Percentiles rank a stretch among this genome's conserved stretches.
phyloP scores from a whole-genome alignment of 2,888 invertebrate species.

The Andrena trimmerana region DNA sequence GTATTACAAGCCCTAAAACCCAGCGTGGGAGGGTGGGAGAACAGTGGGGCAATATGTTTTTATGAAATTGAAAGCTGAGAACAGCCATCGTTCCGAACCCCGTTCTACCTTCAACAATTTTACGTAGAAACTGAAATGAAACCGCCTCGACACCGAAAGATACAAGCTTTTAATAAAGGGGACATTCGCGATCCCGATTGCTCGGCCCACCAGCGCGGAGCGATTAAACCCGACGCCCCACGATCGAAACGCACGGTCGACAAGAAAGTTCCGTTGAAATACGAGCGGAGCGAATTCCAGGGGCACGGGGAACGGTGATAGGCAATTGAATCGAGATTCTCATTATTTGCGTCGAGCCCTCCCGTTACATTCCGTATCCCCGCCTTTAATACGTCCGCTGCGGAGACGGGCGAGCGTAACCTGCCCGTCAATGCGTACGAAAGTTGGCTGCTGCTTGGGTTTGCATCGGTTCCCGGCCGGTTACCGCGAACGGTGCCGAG shows the following conservation, averaged over 20 bases:
- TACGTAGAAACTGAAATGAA: not conserved
- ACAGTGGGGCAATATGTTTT: not conserved
- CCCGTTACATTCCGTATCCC: slow-evolving; percentile 39
- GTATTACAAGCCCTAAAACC: slow-evolving; percentile 11
- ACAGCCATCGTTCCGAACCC: not conserved
- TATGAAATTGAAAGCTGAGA: not conserved
- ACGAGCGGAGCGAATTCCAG: not conserved
- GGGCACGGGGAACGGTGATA: slow-evolving; percentile 21
- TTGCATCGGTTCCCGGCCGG: slow-evolving; percentile 63
- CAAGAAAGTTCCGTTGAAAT: slow-evolving; percentile 32
- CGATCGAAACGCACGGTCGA: not conserved
- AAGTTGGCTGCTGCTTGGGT: slow-evolving; percentile 67
- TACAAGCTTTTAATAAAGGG: too few relatives aligned
- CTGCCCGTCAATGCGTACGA: slow-evolving; percentile 65
- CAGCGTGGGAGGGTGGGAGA: not conserved
- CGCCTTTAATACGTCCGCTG: slow-evolving; percentile 55
- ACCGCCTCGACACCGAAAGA: too few relatives aligned
- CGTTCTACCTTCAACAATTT: not conserved
- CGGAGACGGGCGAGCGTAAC: slow-evolving; percentile 32
- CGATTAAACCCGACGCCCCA: not conserved
- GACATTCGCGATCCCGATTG: too few relatives aligned
- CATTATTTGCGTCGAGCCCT: slow-evolving; percentile 55
- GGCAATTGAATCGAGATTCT: slow-evolving; percentile 51
- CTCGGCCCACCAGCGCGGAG: too few relatives aligned
- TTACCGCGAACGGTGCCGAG: slow-evolving; percentile 53